Percentiles rank a stretch among this genome's conserved stretches.
Evolutionary conservation across 2,888 invertebrate species (phyloP).

Genomic region (Cephus nigrinus): DNA sequence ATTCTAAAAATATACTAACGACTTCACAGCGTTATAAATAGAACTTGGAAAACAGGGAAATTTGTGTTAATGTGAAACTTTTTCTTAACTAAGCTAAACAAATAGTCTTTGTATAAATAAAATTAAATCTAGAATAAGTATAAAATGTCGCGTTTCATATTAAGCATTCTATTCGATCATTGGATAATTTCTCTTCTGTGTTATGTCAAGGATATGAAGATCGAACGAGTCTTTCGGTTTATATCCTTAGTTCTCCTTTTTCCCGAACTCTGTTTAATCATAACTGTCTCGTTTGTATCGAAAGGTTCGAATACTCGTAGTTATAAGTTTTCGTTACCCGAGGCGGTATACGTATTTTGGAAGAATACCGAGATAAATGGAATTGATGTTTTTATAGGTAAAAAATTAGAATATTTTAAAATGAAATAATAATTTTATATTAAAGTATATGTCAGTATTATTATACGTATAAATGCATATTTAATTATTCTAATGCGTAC

Average conservation of each 20-base stretch:
- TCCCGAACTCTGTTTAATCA: no score
- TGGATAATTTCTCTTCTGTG: no score
- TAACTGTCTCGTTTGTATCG: no score
- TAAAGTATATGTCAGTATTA: background rate
- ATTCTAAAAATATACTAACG: background rate
- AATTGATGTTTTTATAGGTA: background rate
- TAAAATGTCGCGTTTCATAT: no score
- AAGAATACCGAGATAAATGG: background rate
- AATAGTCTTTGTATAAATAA: background rate
- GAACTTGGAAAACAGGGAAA: background rate
- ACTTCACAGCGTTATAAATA: background rate
- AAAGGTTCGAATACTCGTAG: no score
- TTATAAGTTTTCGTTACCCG: background rate
- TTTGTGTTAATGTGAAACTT: background rate
- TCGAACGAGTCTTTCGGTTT: no score
- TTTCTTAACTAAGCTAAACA: background rate
- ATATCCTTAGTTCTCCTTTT: no score
- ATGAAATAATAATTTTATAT: background rate
- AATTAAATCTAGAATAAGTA: no score
- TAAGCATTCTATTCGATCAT: no score
- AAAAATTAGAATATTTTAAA: background rate
- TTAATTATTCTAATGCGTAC: no score
- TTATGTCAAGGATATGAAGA: no score
- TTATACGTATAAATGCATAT: no score
- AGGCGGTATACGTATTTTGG: background rate